Evolutionary conservation across 2,113 vertebrate genomes (phyloP).

Genomic region (Nestor notabilis): DNA sequence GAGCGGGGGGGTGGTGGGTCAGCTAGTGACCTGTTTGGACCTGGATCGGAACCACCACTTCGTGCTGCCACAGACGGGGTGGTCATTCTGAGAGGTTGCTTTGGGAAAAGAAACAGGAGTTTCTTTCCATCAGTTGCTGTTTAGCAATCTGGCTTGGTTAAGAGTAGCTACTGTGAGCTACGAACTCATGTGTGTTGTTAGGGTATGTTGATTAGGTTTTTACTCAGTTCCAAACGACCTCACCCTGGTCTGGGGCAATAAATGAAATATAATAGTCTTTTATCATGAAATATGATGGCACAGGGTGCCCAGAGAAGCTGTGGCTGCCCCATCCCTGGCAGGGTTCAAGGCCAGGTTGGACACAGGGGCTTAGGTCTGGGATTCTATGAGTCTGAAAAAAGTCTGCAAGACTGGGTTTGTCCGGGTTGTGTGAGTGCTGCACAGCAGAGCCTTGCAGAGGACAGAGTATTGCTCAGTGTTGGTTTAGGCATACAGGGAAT

Average conservation of each 20-base stretch:
- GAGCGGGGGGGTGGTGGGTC: too few species aligned
- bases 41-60: background rate
- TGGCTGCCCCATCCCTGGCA: background rate
- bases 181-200: rapidly evolving
- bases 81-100: background rate
- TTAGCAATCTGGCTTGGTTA: background rate
- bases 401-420: rapidly evolving
- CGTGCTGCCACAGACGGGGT: background rate
- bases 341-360: background rate
- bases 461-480: rapidly evolving
- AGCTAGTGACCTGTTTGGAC: background rate
- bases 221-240: background rate
- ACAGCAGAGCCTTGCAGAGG: rapidly evolving
- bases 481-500: background rate
- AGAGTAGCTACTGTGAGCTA: background rate
- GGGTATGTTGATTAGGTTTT: rapidly evolving
- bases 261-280: background rate
- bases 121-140: background rate
- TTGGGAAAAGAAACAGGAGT: background rate
- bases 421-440: rapidly evolving
- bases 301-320: background rate
- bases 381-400: background rate
- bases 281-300: background rate
- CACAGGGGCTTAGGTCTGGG: background rate
- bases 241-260: background rate